Conservation (phyloP, 2,113 vertebrate genomes). For the Eublepharis macularius region DNA sequence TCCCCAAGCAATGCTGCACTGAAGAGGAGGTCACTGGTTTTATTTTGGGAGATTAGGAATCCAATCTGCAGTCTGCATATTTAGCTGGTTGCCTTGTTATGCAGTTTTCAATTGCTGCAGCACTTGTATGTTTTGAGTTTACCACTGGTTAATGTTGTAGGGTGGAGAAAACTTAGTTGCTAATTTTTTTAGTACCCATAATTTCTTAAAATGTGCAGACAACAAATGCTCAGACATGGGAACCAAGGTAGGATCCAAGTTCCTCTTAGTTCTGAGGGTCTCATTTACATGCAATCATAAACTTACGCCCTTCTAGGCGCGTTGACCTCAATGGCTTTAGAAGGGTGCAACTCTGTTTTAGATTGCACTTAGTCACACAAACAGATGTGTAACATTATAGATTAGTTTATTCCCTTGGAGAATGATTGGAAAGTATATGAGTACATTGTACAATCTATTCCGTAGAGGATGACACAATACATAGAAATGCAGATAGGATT, state of each 20-base stretch:
- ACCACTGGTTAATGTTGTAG: constrained; percentile 39
- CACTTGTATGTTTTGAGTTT: constrained; percentile 36
- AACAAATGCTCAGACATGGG: constrained; percentile 51
- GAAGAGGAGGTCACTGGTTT: constrained; percentile 59
- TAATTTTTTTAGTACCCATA: constrained; percentile 36
- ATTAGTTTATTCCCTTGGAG: constrained; percentile 50
- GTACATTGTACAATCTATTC: constrained; percentile 35
- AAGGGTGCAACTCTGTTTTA: too few relatives aligned
- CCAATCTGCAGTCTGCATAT: constrained; percentile 3
- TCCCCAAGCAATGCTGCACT: constrained; percentile 52
- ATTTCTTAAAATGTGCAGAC: constrained; percentile 53
- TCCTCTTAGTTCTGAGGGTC: constrained; percentile 36
- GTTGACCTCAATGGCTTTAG: too few relatives aligned
- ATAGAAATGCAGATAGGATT: constrained; percentile 48
- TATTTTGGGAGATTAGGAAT: constrained; percentile 47
- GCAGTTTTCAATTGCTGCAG: constrained; percentile 40
- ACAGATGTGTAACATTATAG: constrained; percentile 56
- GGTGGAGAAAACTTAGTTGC: constrained; percentile 16
- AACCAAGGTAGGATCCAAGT: constrained; percentile 45
- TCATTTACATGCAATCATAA: background rate
- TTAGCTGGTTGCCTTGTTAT: constrained; percentile 54
- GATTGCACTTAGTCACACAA: background rate
- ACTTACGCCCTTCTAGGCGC: too few relatives aligned
- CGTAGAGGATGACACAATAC: constrained; percentile 1
- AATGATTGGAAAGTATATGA: constrained; percentile 21